These are phyloP conservation scores for Anoplolepis gracilipes DNA, from an alignment of 1,140 invertebrate species.

Conservation along the genomic window DNA sequence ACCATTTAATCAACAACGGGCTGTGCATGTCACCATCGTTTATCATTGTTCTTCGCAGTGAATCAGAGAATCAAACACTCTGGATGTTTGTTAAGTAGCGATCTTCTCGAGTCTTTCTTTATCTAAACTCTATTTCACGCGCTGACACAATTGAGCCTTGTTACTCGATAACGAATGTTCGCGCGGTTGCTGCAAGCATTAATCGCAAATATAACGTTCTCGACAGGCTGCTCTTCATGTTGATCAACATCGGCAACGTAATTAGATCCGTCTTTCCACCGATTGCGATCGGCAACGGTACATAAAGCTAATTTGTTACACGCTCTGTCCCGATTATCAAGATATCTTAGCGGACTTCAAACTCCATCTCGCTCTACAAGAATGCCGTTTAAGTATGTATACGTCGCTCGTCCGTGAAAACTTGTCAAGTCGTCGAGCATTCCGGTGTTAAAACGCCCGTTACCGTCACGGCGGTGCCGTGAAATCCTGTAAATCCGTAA, in stretches of 20 bases:
- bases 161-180: constrained; percentile 12
- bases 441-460: neutral
- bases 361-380: neutral
- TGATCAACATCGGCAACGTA: constrained; percentile 39
- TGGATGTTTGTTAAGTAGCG: constrained; percentile 13
- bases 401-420: constrained; percentile 12
- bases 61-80: constrained; percentile 47
- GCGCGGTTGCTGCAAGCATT: neutral
- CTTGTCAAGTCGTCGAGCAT: constrained; percentile 13
- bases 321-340: neutral
- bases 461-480: neutral
- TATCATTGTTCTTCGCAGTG: constrained; percentile 32
- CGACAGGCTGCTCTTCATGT: neutral
- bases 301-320: neutral
- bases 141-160: neutral
- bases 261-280: constrained; percentile 16
- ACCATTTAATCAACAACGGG: constrained; percentile 64
- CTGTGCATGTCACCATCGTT: constrained; percentile 38
- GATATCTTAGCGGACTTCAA: neutral
- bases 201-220: neutral
- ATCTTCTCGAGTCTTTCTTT: neutral
- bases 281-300: constrained; percentile 26
- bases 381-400: constrained; percentile 24
- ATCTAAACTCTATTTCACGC: neutral
- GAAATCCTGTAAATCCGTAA: constrained; percentile 40